Percentiles rank a stretch among this genome's conserved stretches.
Evolutionary conservation across 2,797 vertebrate species (phyloP).

Genomic region (Tangara arthus): DNA sequence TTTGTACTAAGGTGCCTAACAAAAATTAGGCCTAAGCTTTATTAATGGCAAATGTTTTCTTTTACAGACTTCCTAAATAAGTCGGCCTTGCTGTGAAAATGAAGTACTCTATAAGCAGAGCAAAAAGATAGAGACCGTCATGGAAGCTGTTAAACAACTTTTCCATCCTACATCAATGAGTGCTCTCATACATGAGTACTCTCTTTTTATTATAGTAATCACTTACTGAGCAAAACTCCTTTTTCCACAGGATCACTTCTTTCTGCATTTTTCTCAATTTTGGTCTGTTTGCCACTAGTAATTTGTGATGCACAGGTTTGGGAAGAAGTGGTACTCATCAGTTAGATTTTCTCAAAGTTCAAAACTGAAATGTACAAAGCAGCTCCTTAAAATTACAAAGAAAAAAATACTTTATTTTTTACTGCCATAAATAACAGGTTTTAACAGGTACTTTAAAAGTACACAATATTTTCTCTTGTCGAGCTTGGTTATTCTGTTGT

Average conservation of each 20-base stretch:
- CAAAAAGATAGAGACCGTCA: background rate
- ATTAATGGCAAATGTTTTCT: background rate
- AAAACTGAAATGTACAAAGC: background rate
- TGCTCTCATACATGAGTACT: background rate
- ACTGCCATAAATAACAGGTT: background rate
- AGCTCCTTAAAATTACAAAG: background rate
- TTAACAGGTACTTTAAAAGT: background rate
- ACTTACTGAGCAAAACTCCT: background rate
- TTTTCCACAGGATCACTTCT: background rate
- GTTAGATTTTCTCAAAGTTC: background rate
- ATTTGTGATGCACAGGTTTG: background rate
- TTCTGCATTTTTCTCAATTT: background rate
- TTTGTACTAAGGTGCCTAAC: background rate
- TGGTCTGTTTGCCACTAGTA: background rate
- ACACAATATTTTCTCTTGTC: background rate
- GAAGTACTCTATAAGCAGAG: background rate
- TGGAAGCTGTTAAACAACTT: background rate
- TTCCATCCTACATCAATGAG: background rate
- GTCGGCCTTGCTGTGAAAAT: background rate
- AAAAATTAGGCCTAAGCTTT: background rate
- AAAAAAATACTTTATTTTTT: background rate
- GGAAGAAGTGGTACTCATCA: background rate
- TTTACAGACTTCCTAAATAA: background rate
- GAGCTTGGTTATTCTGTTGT: background rate
- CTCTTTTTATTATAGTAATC: background rate